Percentiles rank a stretch among this genome's conserved stretches.
phyloP scores from a whole-genome alignment of 1,140 invertebrate species.

The Vanessa tameamea region DNA sequence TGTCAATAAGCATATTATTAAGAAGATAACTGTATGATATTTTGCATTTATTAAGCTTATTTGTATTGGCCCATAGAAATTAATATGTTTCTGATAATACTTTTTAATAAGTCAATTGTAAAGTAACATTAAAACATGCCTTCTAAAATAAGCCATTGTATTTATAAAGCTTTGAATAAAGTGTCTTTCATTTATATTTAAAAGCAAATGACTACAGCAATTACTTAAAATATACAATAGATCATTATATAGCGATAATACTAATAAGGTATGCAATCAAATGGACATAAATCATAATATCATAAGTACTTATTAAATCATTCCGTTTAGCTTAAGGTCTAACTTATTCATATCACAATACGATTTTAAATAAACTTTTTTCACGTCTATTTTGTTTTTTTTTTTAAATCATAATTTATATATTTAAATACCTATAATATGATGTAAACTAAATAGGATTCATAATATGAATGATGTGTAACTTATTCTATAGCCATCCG shows the following conservation, averaged over 20 bases:
- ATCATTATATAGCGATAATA: constrained; percentile 7
- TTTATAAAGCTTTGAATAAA: neutral
- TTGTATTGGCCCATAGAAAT: neutral
- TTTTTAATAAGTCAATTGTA: constrained; percentile 1
- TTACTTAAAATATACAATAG: constrained; percentile 9
- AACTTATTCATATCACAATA: constrained; percentile 46
- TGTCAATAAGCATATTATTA: neutral
- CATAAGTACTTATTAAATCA: constrained; percentile 37
- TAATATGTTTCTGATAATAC: neutral
- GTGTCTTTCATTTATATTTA: neutral
- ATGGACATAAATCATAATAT: constrained; percentile 15
- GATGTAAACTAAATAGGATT: too few relatives aligned
- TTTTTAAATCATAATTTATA: too few relatives aligned
- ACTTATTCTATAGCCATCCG: too few relatives aligned
- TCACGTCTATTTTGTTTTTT: constrained; percentile 32
- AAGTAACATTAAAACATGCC: neutral
- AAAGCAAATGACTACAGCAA: neutral
- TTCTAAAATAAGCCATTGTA: neutral
- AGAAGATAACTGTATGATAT: constrained; percentile 2
- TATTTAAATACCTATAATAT: too few relatives aligned
- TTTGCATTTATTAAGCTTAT: constrained; percentile 13
- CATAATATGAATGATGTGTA: too few relatives aligned
- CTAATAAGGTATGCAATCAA: constrained; percentile 5
- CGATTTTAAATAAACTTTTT: constrained; percentile 42
- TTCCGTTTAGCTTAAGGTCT: constrained; percentile 41